phyloP scores from a whole-genome alignment of 2,888 invertebrate species.

The Odontothrips loti region DNA sequence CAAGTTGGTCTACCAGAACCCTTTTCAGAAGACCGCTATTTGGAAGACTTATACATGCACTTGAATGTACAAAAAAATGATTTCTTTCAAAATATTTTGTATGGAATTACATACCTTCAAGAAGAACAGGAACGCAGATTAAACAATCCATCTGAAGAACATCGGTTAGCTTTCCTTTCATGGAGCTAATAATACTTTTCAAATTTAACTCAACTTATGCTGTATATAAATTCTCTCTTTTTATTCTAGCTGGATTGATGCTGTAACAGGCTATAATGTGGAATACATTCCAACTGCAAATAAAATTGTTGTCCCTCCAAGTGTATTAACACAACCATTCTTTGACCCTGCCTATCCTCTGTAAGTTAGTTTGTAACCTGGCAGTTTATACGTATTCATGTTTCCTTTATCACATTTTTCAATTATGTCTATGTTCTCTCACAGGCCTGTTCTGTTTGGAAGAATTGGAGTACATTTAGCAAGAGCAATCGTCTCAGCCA shows the following conservation, averaged over 20 bases:
- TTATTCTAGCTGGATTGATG: conserved; percentile 43
- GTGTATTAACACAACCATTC: conserved; percentile 47
- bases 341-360: conserved; percentile 48
- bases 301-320: conserved; percentile 50
- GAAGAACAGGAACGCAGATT: conserved; percentile 47
- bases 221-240: not conserved
- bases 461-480: conserved; percentile 50
- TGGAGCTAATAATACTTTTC: not conserved
- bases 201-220: not conserved
- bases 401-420: conserved; percentile 2
- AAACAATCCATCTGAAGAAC: conserved; percentile 44
- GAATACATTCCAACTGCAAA: conserved; percentile 49
- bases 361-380: conserved; percentile 42
- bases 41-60: conserved; percentile 48
- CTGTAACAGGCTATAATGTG: conserved; percentile 42
- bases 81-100: conserved; percentile 52
- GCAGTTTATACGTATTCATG: not conserved
- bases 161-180: conserved; percentile 39
- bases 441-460: conserved; percentile 52
- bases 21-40: conserved; percentile 43
- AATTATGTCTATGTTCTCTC: conserved; percentile 36
- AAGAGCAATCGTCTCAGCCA: conserved; percentile 48
- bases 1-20: conserved; percentile 49
- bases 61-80: conserved; percentile 50
- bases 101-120: conserved; percentile 49